phyloP scores from a whole-genome alignment of 2,888 invertebrate genomes.

The Drosophila yooni region DNA sequence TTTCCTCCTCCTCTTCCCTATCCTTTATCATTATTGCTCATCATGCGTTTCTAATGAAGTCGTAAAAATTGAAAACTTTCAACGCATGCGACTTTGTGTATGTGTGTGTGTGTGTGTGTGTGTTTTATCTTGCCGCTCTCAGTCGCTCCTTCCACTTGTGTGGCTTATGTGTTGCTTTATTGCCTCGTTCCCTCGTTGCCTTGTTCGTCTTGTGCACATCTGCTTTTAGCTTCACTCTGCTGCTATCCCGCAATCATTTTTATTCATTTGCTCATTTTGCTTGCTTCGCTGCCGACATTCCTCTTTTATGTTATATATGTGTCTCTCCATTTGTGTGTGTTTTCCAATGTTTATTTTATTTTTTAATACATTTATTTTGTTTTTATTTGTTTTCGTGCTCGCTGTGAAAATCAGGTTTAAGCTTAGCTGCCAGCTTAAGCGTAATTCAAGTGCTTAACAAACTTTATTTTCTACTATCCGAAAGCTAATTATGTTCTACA shows the following conservation, averaged over 20 bases:
- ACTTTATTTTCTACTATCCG: constrained; percentile 5
- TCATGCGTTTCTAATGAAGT: constrained; percentile 82
- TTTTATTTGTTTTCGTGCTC: constrained; percentile 18
- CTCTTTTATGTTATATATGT: neutral
- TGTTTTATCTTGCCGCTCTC: constrained; percentile 20
- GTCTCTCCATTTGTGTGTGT: constrained; percentile 8
- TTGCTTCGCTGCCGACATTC: constrained; percentile 33
- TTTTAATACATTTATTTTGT: constrained; percentile 39
- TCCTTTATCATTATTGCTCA: constrained; percentile 75
- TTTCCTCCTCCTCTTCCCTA: neutral
- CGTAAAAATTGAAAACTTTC: constrained; percentile 79
- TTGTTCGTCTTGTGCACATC: constrained; percentile 22
- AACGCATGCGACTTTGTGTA: constrained; percentile 45
- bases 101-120: neutral
- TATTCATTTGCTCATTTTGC: constrained; percentile 62
- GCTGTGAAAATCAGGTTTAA: constrained; percentile 41
- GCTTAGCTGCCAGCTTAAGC: constrained; percentile 23
- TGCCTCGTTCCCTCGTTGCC: constrained; percentile 29
- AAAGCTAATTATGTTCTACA: constrained; percentile 8
- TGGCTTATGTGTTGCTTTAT: constrained; percentile 56
- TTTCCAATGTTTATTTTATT: constrained; percentile 8
- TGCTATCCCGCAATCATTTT: constrained; percentile 58
- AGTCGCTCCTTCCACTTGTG: constrained; percentile 14
- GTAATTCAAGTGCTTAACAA: constrained; percentile 1
- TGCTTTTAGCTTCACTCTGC: constrained; percentile 26